A percentile compares a stretch with the other conserved stretches of the same genome.
These are phyloP conservation scores for Mactra quadrangularis DNA, from an alignment of 1,140 invertebrate genomes.

Conservation along the genomic window DNA sequence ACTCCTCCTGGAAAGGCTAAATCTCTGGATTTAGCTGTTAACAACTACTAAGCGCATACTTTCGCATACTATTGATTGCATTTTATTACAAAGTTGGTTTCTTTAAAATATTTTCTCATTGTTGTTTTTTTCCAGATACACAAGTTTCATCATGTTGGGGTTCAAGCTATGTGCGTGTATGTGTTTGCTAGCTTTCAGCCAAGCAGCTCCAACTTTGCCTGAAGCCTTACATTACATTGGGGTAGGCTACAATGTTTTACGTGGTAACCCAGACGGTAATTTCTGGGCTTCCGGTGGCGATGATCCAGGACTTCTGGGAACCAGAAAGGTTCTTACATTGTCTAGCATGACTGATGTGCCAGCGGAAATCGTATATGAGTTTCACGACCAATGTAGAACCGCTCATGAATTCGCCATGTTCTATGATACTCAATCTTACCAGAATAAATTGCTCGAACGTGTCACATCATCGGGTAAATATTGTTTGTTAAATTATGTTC, in stretches of 20 bases:
- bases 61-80: neutral
- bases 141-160: constrained; percentile 21
- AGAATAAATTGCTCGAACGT: constrained; percentile 62
- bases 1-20: no score
- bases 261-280: constrained; percentile 69
- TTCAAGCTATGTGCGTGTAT: constrained; percentile 41
- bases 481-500: no score
- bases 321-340: constrained; percentile 64
- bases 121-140: neutral
- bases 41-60: neutral
- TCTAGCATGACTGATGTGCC: constrained; percentile 33
- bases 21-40: no score
- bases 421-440: constrained; percentile 68
- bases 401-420: constrained; percentile 58
- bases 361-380: constrained; percentile 57
- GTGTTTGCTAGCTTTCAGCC: constrained; percentile 16
- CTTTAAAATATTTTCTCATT: no score
- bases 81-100: neutral
- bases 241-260: constrained; percentile 68
- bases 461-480: constrained; percentile 60
- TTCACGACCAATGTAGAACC: constrained; percentile 62
- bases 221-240: constrained; percentile 63
- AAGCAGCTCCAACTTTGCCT: constrained; percentile 13
- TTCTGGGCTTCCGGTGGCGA: constrained; percentile 61
- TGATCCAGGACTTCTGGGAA: constrained; percentile 68